Percentiles rank a stretch among this genome's conserved stretches.
phyloP scores from a whole-genome alignment of 2,888 invertebrate genomes.

The Coleophora deauratella region DNA sequence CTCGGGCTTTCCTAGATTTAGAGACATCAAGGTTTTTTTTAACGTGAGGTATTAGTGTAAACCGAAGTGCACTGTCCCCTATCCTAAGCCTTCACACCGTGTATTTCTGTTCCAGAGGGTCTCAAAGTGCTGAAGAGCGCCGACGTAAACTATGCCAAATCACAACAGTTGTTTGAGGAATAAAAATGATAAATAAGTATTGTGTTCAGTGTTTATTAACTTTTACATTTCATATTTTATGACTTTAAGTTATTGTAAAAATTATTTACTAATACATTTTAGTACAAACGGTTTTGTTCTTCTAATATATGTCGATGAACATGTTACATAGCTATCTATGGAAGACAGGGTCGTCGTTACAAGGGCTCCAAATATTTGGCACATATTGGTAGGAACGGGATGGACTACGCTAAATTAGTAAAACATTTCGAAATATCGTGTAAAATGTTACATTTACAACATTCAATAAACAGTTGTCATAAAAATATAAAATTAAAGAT shows the following conservation, averaged over 20 bases:
- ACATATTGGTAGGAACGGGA: conserved; percentile 60
- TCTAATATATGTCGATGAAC: conserved; percentile 32
- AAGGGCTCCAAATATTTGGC: conserved; percentile 53
- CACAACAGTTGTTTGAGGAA: conserved; percentile 47
- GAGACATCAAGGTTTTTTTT: no score
- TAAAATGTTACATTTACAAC: conserved; percentile 14
- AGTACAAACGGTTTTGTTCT: conserved; percentile 53
- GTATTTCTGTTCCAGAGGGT: conserved; percentile 47
- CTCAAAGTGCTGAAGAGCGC: conserved; percentile 51
- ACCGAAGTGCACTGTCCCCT: no score
- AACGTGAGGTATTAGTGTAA: no score
- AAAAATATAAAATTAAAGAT: no score
- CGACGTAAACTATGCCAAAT: conserved; percentile 35
- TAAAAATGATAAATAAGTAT: conserved; percentile 31
- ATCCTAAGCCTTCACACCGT: no score
- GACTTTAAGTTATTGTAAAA: conserved; percentile 63
- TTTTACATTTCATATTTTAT: conserved; percentile 51
- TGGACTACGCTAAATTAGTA: conserved; percentile 25
- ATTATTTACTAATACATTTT: conserved; percentile 53
- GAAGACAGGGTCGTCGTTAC: conserved; percentile 57
- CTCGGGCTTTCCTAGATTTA: no score
- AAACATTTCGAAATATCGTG: not conserved
- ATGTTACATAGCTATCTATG: conserved; percentile 51
- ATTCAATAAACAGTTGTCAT: no score
- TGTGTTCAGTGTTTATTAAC: conserved; percentile 59